phyloP scores from a whole-genome alignment of 2,888 invertebrate species.

The Trissolcus japonicus region DNA sequence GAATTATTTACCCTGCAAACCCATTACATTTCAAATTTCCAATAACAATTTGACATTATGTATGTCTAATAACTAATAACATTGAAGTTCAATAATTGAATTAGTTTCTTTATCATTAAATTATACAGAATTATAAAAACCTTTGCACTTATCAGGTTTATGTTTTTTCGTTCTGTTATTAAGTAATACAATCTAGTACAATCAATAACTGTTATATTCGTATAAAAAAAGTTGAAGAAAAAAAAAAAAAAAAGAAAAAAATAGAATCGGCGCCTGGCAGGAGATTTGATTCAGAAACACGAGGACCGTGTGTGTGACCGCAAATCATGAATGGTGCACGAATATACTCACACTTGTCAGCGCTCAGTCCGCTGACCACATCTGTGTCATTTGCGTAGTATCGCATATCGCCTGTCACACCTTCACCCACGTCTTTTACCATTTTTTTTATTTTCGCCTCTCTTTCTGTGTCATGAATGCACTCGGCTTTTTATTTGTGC shows the following conservation, averaged over 20 bases:
- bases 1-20: too few relatives aligned
- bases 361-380: slow-evolving; percentile 21
- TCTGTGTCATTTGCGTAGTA: slow-evolving; percentile 33
- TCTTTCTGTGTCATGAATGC: neutral
- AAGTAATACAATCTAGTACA: too few relatives aligned
- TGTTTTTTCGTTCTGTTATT: too few relatives aligned
- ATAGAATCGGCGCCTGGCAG: neutral
- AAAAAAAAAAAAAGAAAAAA: too few relatives aligned
- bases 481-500: neutral
- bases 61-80: too few relatives aligned
- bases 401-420: slow-evolving; percentile 15
- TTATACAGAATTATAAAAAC: too few relatives aligned
- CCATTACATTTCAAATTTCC: too few relatives aligned
- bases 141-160: too few relatives aligned
- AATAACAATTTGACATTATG: too few relatives aligned
- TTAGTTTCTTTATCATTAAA: too few relatives aligned
- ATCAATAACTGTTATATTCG: slow-evolving; percentile 1
- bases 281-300: slow-evolving; percentile 11
- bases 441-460: neutral
- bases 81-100: too few relatives aligned
- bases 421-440: slow-evolving; percentile 22
- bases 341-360: slow-evolving; percentile 1
- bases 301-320: slow-evolving; percentile 12
- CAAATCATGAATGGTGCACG: slow-evolving; percentile 36
- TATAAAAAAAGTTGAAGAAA: neutral